Percentiles rank a stretch among this genome's conserved stretches.
These are phyloP conservation scores for Bellardia bayeri DNA, from an alignment of 2,888 invertebrate genomes.

Conservation along the genomic window DNA sequence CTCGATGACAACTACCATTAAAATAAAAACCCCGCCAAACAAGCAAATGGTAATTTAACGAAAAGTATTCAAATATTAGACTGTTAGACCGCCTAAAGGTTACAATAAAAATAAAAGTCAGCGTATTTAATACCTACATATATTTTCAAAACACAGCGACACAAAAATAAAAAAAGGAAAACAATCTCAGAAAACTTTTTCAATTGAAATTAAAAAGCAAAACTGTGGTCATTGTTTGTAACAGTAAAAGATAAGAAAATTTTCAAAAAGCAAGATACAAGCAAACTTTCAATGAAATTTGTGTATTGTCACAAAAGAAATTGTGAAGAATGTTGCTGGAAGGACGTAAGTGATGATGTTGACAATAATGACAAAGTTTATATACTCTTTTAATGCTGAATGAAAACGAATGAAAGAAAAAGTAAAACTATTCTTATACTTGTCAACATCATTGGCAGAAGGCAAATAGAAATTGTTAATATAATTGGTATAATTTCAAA, in stretches of 20 bases:
- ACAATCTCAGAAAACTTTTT: slow-evolving; percentile 58
- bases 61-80: slow-evolving; percentile 38
- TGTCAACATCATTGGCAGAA: slow-evolving; percentile 18
- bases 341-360: slow-evolving; percentile 40
- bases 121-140: neutral
- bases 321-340: slow-evolving; percentile 28
- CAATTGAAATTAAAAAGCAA: slow-evolving; percentile 62
- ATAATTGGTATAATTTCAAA: slow-evolving; percentile 47
- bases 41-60: slow-evolving; percentile 19
- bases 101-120: slow-evolving; percentile 28
- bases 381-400: slow-evolving; percentile 39
- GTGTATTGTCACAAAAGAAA: slow-evolving; percentile 25
- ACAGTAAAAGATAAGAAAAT: slow-evolving; percentile 24
- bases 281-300: slow-evolving; percentile 48
- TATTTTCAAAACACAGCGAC: slow-evolving; percentile 11
- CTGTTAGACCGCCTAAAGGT: slow-evolving; percentile 25
- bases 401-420: slow-evolving; percentile 32
- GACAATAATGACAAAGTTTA: slow-evolving; percentile 64
- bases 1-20: slow-evolving; percentile 10
- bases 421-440: slow-evolving; percentile 17
- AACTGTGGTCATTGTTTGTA: slow-evolving; percentile 63
- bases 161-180: slow-evolving; percentile 5
- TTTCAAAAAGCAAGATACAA: neutral
- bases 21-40: slow-evolving; percentile 25
- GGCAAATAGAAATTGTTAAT: slow-evolving; percentile 41